A percentile compares a stretch with the other conserved stretches of the same genome.
These are phyloP conservation scores for Corythaixoides concolor DNA, from an alignment of 2,113 vertebrate genomes.

Conservation along the genomic window DNA sequence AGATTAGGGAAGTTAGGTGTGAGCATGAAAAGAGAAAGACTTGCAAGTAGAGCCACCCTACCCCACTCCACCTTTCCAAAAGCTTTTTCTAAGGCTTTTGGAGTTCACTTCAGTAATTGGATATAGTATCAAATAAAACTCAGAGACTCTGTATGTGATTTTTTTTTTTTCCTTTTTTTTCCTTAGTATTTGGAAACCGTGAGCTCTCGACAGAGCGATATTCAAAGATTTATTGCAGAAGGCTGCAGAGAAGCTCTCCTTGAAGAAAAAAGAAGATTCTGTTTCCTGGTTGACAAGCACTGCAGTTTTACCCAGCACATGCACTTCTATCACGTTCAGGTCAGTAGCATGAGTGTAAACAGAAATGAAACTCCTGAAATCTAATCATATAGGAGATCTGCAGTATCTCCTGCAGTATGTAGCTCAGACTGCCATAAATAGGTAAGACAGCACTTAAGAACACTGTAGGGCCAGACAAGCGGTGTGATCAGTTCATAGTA, in stretches of 20 bases:
- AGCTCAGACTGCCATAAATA: background rate
- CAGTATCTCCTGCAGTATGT: background rate
- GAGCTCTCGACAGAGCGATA: slow-evolving; percentile 88
- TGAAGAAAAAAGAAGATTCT: slow-evolving; percentile 95
- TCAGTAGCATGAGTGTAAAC: slow-evolving; percentile 41
- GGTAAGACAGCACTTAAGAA: background rate
- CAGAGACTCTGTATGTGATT: background rate
- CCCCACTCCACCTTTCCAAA: background rate
- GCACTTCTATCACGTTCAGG: slow-evolving; percentile 85
- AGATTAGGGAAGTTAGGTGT: background rate
- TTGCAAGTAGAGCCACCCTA: background rate
- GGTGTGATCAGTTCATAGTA: background rate
- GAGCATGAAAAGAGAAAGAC: background rate
- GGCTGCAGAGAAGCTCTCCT: slow-evolving; percentile 93
- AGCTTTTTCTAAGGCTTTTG: background rate
- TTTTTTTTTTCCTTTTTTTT: background rate
- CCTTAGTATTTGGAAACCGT: slow-evolving; percentile 88
- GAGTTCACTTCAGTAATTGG: background rate
- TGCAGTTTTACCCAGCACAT: slow-evolving; percentile 88
- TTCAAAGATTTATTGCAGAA: slow-evolving; percentile 93
- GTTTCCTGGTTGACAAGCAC: slow-evolving; percentile 96
- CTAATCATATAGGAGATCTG: background rate
- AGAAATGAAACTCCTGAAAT: background rate
- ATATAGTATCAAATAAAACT: background rate
- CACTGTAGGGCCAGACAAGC: background rate